Evolutionary conservation across 2,113 vertebrate species (phyloP).

Genomic region (Platysternon megacephalum): DNA sequence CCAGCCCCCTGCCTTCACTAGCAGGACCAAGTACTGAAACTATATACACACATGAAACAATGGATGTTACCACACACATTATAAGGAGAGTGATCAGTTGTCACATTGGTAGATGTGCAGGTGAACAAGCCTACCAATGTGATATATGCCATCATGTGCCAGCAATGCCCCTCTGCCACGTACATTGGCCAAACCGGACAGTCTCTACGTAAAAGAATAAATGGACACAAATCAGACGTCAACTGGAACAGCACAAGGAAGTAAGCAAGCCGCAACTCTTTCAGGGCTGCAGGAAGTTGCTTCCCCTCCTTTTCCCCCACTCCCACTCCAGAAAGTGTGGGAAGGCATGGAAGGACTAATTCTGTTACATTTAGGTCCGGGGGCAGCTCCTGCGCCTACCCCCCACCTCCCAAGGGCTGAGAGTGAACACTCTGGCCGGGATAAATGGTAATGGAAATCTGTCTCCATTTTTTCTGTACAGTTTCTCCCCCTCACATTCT

Average conservation of each 20-base stretch:
- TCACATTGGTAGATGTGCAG: no score
- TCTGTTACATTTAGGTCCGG: conserved; percentile 48
- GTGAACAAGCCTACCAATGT: no score
- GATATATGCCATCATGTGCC: no score
- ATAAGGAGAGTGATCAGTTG: no score
- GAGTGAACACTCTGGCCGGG: conserved; percentile 42
- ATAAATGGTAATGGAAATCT: conserved; percentile 64
- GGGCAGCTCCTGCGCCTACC: conserved; percentile 4
- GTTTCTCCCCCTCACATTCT: conserved; percentile 68
- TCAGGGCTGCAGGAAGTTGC: conserved; percentile 53
- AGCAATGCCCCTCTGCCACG: no score
- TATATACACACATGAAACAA: no score
- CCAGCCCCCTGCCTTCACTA: no score
- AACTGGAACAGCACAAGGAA: conserved; percentile 31
- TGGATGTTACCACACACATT: no score
- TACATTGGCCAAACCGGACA: no score
- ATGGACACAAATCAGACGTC: no score
- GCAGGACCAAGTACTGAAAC: no score
- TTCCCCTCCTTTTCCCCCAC: conserved; percentile 53
- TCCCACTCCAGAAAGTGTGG: conserved; percentile 66
- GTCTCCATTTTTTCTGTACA: conserved; percentile 63
- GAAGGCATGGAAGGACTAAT: conserved; percentile 49
- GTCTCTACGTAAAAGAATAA: no score
- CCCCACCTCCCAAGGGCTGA: conserved; percentile 44
- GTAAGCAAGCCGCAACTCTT: conserved; percentile 57